Conservation (phyloP, 1,140 invertebrate genomes). For the Coelopa frigida region DNA sequence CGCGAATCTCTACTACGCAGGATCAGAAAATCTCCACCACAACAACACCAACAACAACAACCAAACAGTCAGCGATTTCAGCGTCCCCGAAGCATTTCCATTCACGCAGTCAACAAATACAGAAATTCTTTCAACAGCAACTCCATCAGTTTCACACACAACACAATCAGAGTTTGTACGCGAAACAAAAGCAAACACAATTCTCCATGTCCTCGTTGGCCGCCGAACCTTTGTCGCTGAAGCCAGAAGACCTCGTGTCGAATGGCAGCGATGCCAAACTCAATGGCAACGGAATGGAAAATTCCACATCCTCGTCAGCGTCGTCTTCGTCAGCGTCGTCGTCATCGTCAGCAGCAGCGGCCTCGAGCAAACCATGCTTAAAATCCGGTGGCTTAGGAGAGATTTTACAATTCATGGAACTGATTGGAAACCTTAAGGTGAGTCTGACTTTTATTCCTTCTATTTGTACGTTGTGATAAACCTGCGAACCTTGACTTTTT, state of each 20-base stretch:
- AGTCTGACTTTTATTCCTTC: too few relatives aligned
- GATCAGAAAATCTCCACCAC: slow-evolving; percentile 1
- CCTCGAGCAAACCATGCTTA: slow-evolving; percentile 32
- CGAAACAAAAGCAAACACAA: slow-evolving; percentile 18
- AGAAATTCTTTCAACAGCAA: slow-evolving; percentile 25
- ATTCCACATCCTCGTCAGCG: slow-evolving; percentile 7
- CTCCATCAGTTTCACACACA: slow-evolving; percentile 30
- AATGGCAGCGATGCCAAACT: slow-evolving; percentile 6
- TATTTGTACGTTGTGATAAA: too few relatives aligned
- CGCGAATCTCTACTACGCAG: slow-evolving; percentile 4
- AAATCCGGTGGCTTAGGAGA: slow-evolving; percentile 34
- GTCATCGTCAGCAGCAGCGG: slow-evolving; percentile 13
- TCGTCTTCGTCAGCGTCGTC: slow-evolving; percentile 18
- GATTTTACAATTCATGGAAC: slow-evolving; percentile 41
- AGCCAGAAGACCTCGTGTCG: slow-evolving; percentile 17
- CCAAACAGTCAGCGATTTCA: slow-evolving; percentile 2
- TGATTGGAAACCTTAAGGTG: slow-evolving; percentile 41
- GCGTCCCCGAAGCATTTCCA: not conserved
- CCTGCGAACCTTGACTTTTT: slow-evolving; percentile 34
- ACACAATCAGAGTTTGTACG: slow-evolving; percentile 16
- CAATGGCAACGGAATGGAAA: not conserved
- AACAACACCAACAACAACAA: slow-evolving; percentile 5
- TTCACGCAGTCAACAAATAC: slow-evolving; percentile 23
- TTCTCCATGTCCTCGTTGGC: slow-evolving; percentile 40
- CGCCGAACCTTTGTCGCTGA: slow-evolving; percentile 30